A percentile compares a stretch with the other conserved stretches of the same genome.
These are phyloP conservation scores for Cactoblastis cactorum DNA, from an alignment of 2,888 invertebrate species.

Conservation along the genomic window DNA sequence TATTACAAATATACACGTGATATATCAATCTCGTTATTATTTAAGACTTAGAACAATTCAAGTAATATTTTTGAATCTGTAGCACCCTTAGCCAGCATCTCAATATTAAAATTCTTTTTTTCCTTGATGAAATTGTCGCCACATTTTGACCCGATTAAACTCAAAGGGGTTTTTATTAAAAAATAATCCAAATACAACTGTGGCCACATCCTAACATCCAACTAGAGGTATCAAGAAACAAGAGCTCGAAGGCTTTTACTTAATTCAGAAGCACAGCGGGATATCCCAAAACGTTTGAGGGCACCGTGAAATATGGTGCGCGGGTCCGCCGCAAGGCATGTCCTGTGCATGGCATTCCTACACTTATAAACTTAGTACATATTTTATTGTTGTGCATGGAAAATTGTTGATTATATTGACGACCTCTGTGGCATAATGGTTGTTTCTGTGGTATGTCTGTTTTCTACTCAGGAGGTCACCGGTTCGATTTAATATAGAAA, in stretches of 20 bases:
- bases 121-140: no score
- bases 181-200: slow-evolving; percentile 18
- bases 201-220: slow-evolving; percentile 42
- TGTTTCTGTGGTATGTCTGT: no score
- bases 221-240: slow-evolving; percentile 76
- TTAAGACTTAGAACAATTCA: no score
- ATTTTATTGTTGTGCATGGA: neutral
- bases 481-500: no score
- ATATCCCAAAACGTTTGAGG: slow-evolving; percentile 75
- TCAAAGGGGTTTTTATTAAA: neutral
- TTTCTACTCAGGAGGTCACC: no score
- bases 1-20: no score
- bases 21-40: no score
- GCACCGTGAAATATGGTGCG: slow-evolving; percentile 75
- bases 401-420: neutral
- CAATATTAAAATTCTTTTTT: no score
- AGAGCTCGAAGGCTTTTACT: slow-evolving; percentile 85
- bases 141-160: no score
- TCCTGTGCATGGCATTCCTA: slow-evolving; percentile 66
- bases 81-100: no score
- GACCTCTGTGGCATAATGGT: no score
- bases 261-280: slow-evolving; percentile 87
- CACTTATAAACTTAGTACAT: slow-evolving; percentile 32
- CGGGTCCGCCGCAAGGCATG: slow-evolving; percentile 57
- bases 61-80: no score